Conservation (phyloP, 2,113 vertebrate species). For the Plecotus auritus region DNA sequence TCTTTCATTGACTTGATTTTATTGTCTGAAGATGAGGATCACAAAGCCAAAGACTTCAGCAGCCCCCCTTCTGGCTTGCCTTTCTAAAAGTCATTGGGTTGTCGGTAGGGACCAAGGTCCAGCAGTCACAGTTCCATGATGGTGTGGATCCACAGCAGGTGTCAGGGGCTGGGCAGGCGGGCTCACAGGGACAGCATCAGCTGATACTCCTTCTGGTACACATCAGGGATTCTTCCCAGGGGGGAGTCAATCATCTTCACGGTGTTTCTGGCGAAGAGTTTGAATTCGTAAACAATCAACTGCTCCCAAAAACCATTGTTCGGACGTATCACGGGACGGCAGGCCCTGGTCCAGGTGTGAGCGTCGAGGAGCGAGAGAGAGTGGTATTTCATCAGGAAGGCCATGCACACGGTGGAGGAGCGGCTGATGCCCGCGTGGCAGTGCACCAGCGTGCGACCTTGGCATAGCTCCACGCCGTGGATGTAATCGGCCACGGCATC, state of each 20-base stretch:
- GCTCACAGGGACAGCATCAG: conserved; percentile 11
- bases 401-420: conserved; percentile 79
- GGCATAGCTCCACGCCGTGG: conserved; percentile 56
- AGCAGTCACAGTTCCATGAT: not conserved
- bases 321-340: conserved; percentile 75
- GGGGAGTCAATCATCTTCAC: conserved; percentile 72
- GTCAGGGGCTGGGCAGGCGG: not conserved
- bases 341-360: conserved; percentile 76
- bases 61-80: not conserved
- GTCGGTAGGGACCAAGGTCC: not conserved
- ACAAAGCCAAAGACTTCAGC: not conserved
- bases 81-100: not conserved
- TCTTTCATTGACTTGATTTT: not conserved
- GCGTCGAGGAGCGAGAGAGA: conserved; percentile 74
- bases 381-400: conserved; percentile 83
- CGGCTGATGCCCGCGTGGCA: conserved; percentile 79
- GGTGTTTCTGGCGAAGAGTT: conserved; percentile 79
- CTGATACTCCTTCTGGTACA: conserved; percentile 48
- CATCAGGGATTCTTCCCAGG: not conserved
- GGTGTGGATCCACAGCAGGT: not conserved
- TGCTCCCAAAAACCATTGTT: conserved; percentile 86
- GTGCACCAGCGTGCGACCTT: conserved; percentile 79
- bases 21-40: conserved; percentile 11
- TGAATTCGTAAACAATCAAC: conserved; percentile 82
- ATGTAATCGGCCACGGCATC: conserved; percentile 78